Conservation (phyloP, 1,140 invertebrate species). For the Drosophila kohkoa region DNA sequence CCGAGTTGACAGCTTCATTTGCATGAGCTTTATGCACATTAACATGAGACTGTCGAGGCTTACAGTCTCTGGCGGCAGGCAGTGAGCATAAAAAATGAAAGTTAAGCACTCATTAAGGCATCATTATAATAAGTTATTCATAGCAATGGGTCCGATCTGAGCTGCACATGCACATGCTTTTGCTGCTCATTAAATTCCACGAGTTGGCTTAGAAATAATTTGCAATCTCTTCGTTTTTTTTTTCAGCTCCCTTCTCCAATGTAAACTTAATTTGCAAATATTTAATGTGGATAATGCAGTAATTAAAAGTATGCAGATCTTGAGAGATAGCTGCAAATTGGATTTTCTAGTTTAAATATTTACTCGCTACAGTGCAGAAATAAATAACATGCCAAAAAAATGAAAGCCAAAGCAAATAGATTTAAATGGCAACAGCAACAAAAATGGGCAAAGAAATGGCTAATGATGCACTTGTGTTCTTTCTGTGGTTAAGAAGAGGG, state of each 20-base stretch:
- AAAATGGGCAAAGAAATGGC: constrained; percentile 23
- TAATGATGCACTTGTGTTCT: constrained; percentile 39
- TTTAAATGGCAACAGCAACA: constrained; percentile 13
- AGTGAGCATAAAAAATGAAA: constrained; percentile 69
- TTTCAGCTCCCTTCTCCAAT: background rate
- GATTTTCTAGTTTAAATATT: constrained; percentile 8
- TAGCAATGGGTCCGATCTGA: constrained; percentile 14
- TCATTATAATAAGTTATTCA: constrained; percentile 73
- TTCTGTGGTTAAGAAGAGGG: background rate
- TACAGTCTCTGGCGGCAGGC: background rate
- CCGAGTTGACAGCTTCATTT: constrained; percentile 46
- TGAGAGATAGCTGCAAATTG: constrained; percentile 10
- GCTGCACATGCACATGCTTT: constrained; percentile 2
- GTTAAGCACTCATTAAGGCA: constrained; percentile 77
- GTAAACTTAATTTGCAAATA: constrained; percentile 9
- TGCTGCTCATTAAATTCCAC: constrained; percentile 55
- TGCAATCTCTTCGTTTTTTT: constrained; percentile 2
- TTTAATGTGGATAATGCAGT: constrained; percentile 10
- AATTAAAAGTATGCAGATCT: constrained; percentile 24
- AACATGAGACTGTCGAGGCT: constrained; percentile 2
- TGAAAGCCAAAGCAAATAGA: constrained; percentile 27
- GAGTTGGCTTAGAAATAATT: constrained; percentile 41
- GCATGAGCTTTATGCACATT: constrained; percentile 36
- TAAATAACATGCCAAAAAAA: background rate
- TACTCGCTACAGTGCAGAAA: constrained; percentile 2